Evolutionary conservation across 2,888 invertebrate genomes (phyloP), one percentile per base, ranked within the genome.

Genomic region (Mesodorylaimus sp.): DNA sequence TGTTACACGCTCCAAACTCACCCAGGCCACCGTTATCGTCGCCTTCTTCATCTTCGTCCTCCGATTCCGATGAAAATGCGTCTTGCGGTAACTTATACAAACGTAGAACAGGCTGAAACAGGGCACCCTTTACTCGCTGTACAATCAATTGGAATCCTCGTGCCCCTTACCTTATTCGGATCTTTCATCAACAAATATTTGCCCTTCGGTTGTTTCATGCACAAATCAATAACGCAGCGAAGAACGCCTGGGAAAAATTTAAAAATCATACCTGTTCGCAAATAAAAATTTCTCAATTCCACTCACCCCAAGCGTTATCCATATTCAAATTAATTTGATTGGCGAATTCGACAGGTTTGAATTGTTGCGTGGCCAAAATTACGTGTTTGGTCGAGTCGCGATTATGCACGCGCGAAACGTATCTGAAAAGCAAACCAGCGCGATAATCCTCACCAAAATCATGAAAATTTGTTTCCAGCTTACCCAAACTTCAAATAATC

Each of bases 21-120:
- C n/a, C n/a, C n/a, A n/a, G n/a, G n/a, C n/a, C 63, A 32, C 61
- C 61, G 28, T 66, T 67, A 19, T 68, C 71, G 49, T 72, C 71
- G 43, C 78, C 84, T 58, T 83, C 83, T 16, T 82, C 83, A 45
- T 80, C 80, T 52, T 82, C 83, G 45, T 84, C 83, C 7, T 87
- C 87, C n/a, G 84, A 88, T 67, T 93, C 93, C 38, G 88, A 86
- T 66, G 95, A 95, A 72, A 97, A 97, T 0, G 95, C 89, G 68
- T 89, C 88, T 69, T 95, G 91, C 47, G 97, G 95, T 66, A 97
- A 89, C 70, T 91, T 88, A 69, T 95, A 97, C 58, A 97, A 75
- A 58, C 93, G 82, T 60, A 97, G 86, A 75, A 93, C 80, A 1
- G 88, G 88, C 79, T 75, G 60, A 16, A 63, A 58, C 49, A 50